phyloP scores from a whole-genome alignment of 2,797 vertebrate genomes.

The Serranus cabrilla region DNA sequence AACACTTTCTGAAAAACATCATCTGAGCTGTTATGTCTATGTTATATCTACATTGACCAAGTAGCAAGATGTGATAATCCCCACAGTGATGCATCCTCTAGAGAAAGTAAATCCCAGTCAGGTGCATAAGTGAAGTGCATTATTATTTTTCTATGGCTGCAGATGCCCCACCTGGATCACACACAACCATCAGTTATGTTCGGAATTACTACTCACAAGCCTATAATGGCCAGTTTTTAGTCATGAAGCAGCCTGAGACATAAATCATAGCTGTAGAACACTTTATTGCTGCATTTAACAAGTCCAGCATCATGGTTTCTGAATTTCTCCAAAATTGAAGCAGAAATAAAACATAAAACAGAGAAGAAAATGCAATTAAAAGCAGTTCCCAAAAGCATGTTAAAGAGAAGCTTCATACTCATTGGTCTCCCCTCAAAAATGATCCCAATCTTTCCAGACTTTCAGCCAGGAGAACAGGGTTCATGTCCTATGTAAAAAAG shows the following conservation, averaged over 20 bases:
- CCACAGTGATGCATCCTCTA: background rate
- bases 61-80: background rate
- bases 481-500: no score
- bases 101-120: slow-evolving; percentile 8
- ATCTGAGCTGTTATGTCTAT: no score
- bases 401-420: background rate
- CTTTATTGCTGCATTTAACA: background rate
- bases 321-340: background rate
- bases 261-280: background rate
- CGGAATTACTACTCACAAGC: background rate
- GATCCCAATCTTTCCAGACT: no score
- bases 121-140: background rate
- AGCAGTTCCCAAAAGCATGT: background rate
- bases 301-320: background rate
- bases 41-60: no score
- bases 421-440: no score
- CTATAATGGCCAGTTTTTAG: background rate
- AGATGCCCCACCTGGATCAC: slow-evolving; percentile 13
- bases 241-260: background rate
- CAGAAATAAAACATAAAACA: background rate
- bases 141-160: background rate
- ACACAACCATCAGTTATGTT: background rate
- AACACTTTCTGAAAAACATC: no score
- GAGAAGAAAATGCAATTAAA: background rate
- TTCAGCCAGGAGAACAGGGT: no score